These are phyloP conservation scores for Euplexia lucipara DNA, from an alignment of 2,888 invertebrate species.

Conservation along the genomic window DNA sequence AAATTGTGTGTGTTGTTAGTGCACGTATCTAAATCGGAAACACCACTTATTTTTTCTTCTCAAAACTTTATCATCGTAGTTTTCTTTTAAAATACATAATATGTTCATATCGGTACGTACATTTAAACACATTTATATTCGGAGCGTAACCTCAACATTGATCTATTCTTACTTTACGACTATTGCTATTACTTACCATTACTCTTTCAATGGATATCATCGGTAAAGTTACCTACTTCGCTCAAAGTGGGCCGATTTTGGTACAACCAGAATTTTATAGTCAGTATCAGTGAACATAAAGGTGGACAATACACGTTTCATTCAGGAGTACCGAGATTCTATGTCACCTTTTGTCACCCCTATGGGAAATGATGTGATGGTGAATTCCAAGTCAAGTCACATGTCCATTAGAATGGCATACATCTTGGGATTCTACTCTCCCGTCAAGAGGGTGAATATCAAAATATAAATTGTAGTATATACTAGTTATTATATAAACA, in stretches of 20 bases:
- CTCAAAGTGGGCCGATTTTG: background rate
- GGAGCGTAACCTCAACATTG: constrained; percentile 24
- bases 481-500: constrained; percentile 64
- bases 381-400: constrained; percentile 35
- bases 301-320: constrained; percentile 5
- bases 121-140: constrained; percentile 52
- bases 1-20: too few species aligned
- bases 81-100: constrained; percentile 22
- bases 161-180: constrained; percentile 43
- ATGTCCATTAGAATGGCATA: constrained; percentile 38
- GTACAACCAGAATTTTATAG: constrained; percentile 26
- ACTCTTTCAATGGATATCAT: constrained; percentile 25
- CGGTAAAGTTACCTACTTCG: constrained; percentile 12
- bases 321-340: background rate
- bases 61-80: too few species aligned
- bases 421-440: constrained; percentile 22
- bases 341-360: constrained; percentile 35
- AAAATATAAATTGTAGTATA: constrained; percentile 27
- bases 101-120: constrained; percentile 8
- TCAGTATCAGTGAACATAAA: constrained; percentile 4
- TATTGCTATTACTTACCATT: constrained; percentile 33
- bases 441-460: constrained; percentile 26
- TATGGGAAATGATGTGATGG: constrained; percentile 44
- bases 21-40: too few species aligned
- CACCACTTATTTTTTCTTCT: too few species aligned